Evolutionary conservation across 2,797 vertebrate species (phyloP).

Genomic region (Champsocephalus gunnari): DNA sequence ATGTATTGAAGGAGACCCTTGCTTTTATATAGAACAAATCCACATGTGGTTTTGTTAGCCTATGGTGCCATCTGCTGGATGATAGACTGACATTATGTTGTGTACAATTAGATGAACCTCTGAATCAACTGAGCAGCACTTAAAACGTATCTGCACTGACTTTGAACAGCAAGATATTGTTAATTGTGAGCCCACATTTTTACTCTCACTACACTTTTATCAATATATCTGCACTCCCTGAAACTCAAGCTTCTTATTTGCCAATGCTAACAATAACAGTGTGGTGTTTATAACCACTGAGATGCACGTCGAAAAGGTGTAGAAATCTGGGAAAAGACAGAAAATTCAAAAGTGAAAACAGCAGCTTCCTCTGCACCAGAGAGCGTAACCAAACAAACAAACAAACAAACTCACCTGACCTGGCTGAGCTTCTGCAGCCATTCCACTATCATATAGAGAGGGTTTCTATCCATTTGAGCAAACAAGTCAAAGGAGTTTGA

Average conservation of each 20-base stretch:
- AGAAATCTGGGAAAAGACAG: background rate
- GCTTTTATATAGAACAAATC: background rate
- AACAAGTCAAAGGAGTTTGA: background rate
- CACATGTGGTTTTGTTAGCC: slow-evolving; percentile 42
- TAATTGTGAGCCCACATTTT: background rate
- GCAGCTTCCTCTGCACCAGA: slow-evolving; percentile 59
- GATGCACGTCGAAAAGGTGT: background rate
- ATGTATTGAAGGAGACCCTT: background rate
- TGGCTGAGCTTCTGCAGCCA: background rate
- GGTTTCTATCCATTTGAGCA: background rate
- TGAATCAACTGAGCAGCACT: background rate
- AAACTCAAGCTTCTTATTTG: background rate
- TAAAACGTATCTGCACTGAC: background rate
- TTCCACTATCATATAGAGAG: background rate
- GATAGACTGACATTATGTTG: background rate
- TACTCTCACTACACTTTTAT: background rate
- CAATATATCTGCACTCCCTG: background rate
- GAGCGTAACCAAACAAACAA: background rate
- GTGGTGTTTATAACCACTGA: background rate
- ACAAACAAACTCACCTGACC: background rate
- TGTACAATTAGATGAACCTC: background rate
- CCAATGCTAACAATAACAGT: background rate
- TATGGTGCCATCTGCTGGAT: slow-evolving; percentile 83
- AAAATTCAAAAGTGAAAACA: background rate
- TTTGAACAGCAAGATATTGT: background rate